Base-by-base conservation (phyloP, 1,140 invertebrate species). In the Sarcophaga peregrina region DNA sequence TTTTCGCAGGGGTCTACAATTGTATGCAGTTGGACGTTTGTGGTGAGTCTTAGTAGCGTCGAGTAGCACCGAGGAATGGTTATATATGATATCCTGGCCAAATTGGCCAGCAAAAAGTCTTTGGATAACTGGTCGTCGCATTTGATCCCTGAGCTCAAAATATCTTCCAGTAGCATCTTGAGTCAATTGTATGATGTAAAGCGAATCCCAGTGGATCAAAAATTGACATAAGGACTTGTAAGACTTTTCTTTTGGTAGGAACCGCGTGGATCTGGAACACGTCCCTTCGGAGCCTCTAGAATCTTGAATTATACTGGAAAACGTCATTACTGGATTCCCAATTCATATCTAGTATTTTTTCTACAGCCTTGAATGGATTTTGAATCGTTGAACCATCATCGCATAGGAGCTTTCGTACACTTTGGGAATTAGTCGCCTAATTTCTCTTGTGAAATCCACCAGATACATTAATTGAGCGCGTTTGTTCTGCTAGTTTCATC, bases 191-290 rank as follows among this genome's bases (percentile, higher is more conserved):
- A 54, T 89, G 87, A 11, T 89, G 88, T 3, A 86, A 58, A 8
- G 91, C 45, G 72, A 90, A 89, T n/a, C 90, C 90, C 15, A 90
- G 82, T 2, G 89, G 87, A 82, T 91, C 90, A 83, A 88, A 91
- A 20, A 91, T 85, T 10, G 84, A 84, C 84, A 88, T 86, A 0
- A 90, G 85, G 0, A 86, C 76, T 3, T 85, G 81, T 4, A 90
- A 73, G 15, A 87, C 81, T 20, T 86, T 76, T 13, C 87, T 58
- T 76, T 91, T 90, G 2, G 88, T 87, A 3, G 86, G 86, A 9
- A 46, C 37, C 17, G 72, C 13, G 8, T 7, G n/a, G 0, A 11
- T 15, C 3, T 81, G 17, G 11, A 81, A 17, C 11, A 76, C 15
- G 45, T 76, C 15, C 17, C 11, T n/a, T 15, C 13, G 50, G 74